Percentiles rank a stretch among this genome's conserved stretches.
Evolutionary conservation across 2,888 invertebrate species (phyloP).

Genomic region (Macrosiphum euphorbiae): DNA sequence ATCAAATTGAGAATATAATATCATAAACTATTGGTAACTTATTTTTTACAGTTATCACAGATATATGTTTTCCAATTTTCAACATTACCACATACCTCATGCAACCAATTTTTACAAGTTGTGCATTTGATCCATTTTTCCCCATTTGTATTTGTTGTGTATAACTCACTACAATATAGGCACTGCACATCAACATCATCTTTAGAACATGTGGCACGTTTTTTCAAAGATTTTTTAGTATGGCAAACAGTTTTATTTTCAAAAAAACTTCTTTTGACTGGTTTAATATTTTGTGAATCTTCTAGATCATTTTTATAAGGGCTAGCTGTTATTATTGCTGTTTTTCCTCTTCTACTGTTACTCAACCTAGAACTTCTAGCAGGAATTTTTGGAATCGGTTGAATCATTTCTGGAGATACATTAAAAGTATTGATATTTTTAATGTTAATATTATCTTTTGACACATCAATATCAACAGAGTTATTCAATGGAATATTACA

Average conservation of each 20-base stretch:
- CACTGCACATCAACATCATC: not conserved
- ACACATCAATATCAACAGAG: too few relatives aligned
- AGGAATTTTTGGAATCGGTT: not conserved
- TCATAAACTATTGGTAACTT: not conserved
- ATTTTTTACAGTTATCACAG: not conserved
- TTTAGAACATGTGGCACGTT: not conserved
- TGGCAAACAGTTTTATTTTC: not conserved
- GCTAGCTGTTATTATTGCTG: not conserved
- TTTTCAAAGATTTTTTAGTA: not conserved
- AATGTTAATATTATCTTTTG: too few relatives aligned
- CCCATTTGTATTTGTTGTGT: not conserved
- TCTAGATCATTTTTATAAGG: not conserved
- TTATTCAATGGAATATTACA: not conserved
- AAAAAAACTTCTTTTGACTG: not conserved
- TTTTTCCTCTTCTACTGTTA: not conserved
- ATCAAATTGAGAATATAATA: not conserved
- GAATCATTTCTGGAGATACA: not conserved
- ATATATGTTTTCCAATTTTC: not conserved
- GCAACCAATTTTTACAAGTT: not conserved
- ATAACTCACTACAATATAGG: not conserved
- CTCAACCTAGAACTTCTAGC: not conserved
- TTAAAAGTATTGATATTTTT: not conserved
- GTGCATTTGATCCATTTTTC: not conserved
- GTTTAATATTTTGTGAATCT: not conserved
- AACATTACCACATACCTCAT: not conserved